Evolutionary conservation across 2,113 vertebrate genomes (phyloP).

Genomic region (Zosterops lateralis): DNA sequence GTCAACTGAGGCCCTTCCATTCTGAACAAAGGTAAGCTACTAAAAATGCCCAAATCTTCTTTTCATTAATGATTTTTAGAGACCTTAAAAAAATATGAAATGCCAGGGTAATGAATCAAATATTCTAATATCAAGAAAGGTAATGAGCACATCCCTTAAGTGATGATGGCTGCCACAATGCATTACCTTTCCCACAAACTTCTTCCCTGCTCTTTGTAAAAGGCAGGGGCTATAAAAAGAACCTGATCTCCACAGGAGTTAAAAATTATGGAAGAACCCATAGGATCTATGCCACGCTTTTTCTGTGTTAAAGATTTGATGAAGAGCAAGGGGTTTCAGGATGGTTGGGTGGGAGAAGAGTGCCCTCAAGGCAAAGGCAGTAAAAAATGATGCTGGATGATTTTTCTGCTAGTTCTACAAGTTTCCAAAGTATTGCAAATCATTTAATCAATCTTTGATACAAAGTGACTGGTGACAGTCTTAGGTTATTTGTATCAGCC

Average conservation of each 20-base stretch:
- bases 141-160: background rate
- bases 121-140: background rate
- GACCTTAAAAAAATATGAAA: background rate
- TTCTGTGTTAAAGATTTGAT: background rate
- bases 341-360: background rate
- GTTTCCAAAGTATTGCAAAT: background rate
- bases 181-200: background rate
- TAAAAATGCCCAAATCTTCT: background rate
- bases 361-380: background rate
- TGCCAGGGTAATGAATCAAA: background rate
- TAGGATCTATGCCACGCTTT: background rate
- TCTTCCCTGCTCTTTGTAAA: background rate
- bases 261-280: background rate
- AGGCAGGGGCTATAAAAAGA: background rate
- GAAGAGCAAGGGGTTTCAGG: background rate
- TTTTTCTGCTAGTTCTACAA: background rate
- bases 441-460: background rate
- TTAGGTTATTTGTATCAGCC: background rate
- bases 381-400: background rate
- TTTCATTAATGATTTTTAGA: background rate
- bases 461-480: background rate
- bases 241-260: background rate
- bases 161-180: background rate
- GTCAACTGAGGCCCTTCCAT: background rate
- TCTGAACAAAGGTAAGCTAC: background rate